Evolutionary conservation across 1,140 invertebrate species (phyloP), one percentile per base, ranked within the genome.

Genomic region (Drosophila lacertosa): DNA sequence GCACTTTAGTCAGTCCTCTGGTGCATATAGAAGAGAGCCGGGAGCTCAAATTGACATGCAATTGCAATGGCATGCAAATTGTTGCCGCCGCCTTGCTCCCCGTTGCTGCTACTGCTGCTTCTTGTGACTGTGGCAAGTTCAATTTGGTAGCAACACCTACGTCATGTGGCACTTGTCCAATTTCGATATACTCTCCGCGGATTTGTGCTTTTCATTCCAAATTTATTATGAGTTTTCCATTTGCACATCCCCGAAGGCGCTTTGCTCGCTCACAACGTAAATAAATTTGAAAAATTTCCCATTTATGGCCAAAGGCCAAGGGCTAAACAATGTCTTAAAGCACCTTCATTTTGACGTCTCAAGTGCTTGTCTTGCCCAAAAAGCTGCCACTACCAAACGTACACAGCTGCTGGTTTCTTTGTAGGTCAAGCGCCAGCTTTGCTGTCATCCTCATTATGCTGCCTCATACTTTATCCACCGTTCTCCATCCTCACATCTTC

Each of bases 21-120:
- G 20, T n/a, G 32, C 32, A 24, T 22, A 29, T 11, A 47, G 54
- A 33, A 24, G 26, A 32, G 57, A 48, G 42, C 16, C 50, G 64
- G 73, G 29, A 67, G 42, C 63, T 63, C 60, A 57, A 67, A 81
- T 77, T 86, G 73, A 88, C 81, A 74, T 74, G 60, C 68, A 80
- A 74, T 70, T 75, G 81, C 48, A 68, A 65, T 86, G 77, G 73
- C 59, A 84, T 86, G 80, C 57, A 84, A 84, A 86, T 86, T 86
- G 74, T 39, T 54, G 9, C 51, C 47, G 51, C 13, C 53, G 6
- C 44, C 33, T n/a, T n/a, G n/a, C n/a, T n/a, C n/a, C n/a, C n/a
- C n/a, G n/a, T n/a, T n/a, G n/a, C n/a, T 3, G 48, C 20, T 42
- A n/a, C n/a, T 48, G 13, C 16, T 16, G 10, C 29, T 24, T 32